Evolutionary conservation across 2,797 vertebrate genomes (phyloP).

Genomic region (Sternotherus odoratus): DNA sequence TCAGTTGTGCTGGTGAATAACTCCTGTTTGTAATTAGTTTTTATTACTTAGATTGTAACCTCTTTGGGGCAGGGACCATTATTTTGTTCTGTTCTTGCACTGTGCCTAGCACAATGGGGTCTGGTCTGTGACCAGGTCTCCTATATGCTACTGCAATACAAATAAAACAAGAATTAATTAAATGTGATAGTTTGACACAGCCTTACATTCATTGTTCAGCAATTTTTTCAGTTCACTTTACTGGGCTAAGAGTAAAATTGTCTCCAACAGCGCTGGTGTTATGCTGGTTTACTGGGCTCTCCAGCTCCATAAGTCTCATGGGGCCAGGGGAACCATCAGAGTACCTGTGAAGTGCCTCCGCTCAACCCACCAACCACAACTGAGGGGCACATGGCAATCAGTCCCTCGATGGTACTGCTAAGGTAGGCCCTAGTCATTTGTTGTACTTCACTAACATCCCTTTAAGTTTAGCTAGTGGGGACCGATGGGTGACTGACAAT

Average conservation of each 20-base stretch:
- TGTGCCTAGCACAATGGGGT: background rate
- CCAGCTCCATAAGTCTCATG: background rate
- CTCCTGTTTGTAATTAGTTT: background rate
- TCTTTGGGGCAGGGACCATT: background rate
- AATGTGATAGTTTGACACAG: slow-evolving; percentile 14
- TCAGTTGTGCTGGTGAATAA: background rate
- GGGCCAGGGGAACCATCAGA: background rate
- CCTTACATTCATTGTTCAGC: slow-evolving; percentile 23
- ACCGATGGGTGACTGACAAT: accelerated
- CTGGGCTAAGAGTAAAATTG: background rate
- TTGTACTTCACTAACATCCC: background rate
- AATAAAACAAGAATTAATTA: slow-evolving; percentile 10
- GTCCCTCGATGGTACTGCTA: background rate
- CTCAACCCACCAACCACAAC: background rate
- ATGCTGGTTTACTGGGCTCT: background rate
- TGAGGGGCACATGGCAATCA: background rate
- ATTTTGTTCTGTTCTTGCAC: background rate
- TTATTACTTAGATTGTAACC: background rate
- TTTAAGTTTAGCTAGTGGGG: background rate
- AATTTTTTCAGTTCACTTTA: background rate
- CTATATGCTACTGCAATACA: background rate
- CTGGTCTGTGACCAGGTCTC: background rate
- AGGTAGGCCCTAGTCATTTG: background rate
- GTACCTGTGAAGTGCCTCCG: background rate
- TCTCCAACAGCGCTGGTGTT: background rate